Percentiles rank a stretch among this genome's conserved stretches.
Conservation (phyloP, 2,113 vertebrate species). For the Ginglymostoma cirratum region DNA sequence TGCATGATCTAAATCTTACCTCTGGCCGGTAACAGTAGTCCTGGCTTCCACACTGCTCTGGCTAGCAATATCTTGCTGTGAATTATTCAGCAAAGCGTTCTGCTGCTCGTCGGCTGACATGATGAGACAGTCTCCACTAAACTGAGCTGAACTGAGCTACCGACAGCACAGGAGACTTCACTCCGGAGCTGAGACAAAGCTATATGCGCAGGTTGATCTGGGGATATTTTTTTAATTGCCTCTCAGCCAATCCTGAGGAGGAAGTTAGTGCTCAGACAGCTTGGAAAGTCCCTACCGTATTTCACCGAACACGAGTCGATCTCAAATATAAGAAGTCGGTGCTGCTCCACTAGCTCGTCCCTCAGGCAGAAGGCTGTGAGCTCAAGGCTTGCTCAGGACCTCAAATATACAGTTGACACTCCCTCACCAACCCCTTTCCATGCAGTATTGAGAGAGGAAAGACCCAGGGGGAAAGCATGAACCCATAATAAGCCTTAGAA, state of each 20-base stretch:
- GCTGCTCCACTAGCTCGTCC: not conserved
- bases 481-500: too few relatives aligned
- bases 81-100: not conserved
- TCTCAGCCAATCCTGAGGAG: not conserved
- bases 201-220: not conserved
- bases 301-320: not conserved
- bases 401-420: too few relatives aligned
- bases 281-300: conserved; percentile 29
- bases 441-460: too few relatives aligned
- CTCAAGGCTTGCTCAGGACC: not conserved
- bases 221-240: not conserved
- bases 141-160: too few relatives aligned
- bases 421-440: too few relatives aligned
- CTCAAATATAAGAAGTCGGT: not conserved
- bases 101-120: not conserved
- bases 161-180: not conserved
- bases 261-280: not conserved
- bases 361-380: not conserved
- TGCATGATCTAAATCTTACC: not conserved
- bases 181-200: not conserved
- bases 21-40: not conserved
- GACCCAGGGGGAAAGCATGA: too few relatives aligned
- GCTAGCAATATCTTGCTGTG: not conserved
- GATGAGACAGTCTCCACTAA: not conserved
- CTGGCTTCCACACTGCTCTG: not conserved